These are phyloP conservation scores for Parus major DNA, from an alignment of 2,113 vertebrate species.

Conservation along the genomic window DNA sequence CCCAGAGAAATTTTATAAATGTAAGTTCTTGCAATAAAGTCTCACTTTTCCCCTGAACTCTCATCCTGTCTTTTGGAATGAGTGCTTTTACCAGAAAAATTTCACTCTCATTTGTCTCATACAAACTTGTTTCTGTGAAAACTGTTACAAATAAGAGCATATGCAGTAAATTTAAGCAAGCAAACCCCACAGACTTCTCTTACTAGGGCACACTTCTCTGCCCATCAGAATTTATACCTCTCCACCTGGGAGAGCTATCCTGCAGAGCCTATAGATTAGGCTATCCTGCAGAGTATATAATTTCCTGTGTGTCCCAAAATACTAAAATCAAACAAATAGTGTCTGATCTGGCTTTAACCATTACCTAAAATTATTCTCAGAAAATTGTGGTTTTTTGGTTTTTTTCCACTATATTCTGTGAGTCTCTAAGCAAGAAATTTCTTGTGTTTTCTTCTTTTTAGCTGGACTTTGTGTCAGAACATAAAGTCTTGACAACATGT, in stretches of 20 bases:
- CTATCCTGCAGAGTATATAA: background rate
- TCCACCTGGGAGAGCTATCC: background rate
- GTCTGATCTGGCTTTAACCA: background rate
- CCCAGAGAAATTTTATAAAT: background rate
- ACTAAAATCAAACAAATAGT: background rate
- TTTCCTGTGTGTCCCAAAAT: background rate
- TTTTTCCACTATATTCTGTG: background rate
- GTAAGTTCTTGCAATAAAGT: background rate
- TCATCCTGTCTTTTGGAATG: background rate
- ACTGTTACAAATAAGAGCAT: background rate
- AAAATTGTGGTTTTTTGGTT: too few species aligned
- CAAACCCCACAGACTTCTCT: background rate
- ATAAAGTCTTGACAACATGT: background rate
- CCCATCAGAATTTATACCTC: background rate
- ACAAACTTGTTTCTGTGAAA: background rate
- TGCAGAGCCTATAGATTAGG: background rate
- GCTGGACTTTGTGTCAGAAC: background rate
- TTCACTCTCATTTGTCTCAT: background rate
- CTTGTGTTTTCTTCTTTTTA: background rate
- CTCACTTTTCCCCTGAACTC: background rate
- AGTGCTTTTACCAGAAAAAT: background rate
- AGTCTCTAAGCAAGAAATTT: background rate
- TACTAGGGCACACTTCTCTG: fast-evolving
- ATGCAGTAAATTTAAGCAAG: background rate
- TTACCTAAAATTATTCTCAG: background rate